Evolutionary conservation across 2,113 vertebrate genomes (phyloP).

Genomic region (Callaeas wilsoni): DNA sequence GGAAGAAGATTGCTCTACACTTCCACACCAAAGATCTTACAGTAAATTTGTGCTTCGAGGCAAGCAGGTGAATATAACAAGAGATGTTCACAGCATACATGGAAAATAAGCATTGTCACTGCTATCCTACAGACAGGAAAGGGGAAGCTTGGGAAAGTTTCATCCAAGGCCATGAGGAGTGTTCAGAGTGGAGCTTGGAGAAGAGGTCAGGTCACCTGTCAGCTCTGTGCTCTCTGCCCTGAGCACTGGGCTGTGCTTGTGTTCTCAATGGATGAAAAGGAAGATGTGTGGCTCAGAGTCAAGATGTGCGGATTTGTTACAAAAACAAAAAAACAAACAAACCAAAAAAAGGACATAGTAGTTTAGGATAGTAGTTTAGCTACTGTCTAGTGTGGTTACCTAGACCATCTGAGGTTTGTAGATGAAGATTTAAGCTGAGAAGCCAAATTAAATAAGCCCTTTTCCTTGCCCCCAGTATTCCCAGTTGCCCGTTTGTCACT

Average conservation of each 20-base stretch:
- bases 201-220: background rate
- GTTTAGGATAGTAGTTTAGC: fast-evolving
- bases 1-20: background rate
- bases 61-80: background rate
- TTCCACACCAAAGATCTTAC: background rate
- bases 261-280: background rate
- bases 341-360: background rate
- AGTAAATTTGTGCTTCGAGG: background rate
- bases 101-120: background rate
- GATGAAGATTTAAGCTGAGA: background rate
- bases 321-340: background rate
- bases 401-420: background rate
- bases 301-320: background rate
- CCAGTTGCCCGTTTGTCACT: background rate
- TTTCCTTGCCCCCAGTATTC: background rate
- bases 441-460: background rate
- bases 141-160: background rate
- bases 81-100: background rate
- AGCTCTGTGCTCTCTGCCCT: background rate
- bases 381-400: background rate
- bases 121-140: background rate
- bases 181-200: background rate
- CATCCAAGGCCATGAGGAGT: background rate
- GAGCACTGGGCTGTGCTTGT: background rate
- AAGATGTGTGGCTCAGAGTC: background rate